phyloP scores from a whole-genome alignment of 1,140 invertebrate genomes.

The Coenobita brevimanus region DNA sequence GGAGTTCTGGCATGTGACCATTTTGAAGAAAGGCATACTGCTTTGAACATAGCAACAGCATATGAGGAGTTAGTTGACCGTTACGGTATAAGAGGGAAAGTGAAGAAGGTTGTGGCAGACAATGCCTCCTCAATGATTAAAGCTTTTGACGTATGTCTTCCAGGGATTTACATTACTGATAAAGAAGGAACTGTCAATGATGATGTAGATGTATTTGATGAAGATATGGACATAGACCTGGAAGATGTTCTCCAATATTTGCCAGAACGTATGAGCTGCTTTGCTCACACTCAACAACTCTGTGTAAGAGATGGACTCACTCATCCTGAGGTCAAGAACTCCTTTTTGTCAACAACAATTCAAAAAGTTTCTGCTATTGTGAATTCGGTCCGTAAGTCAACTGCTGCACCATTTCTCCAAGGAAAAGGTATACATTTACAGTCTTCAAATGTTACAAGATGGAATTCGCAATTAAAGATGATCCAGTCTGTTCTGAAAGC shows the following conservation, averaged over 20 bases:
- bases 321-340: no score
- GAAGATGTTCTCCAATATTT: background rate
- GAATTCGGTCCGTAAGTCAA: no score
- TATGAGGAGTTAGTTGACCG: conserved; percentile 11
- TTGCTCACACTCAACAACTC: conserved; percentile 18
- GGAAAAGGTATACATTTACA: no score
- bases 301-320: background rate
- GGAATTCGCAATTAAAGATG: no score
- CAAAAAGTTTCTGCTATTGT: no score
- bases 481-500: no score
- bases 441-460: no score
- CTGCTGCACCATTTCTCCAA: no score
- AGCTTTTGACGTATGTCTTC: conserved; percentile 45
- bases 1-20: no score
- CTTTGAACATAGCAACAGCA: background rate
- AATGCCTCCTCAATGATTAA: conserved; percentile 26
- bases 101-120: conserved; percentile 32
- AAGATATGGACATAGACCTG: no score
- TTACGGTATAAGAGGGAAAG: conserved; percentile 13
- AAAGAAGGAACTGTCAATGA: background rate
- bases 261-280: conserved; percentile 20
- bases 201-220: no score
- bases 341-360: no score
- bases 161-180: conserved; percentile 50
- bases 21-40: conserved; percentile 5